Conservation (phyloP, 2,797 vertebrate species). For the Gallinago stenura region DNA sequence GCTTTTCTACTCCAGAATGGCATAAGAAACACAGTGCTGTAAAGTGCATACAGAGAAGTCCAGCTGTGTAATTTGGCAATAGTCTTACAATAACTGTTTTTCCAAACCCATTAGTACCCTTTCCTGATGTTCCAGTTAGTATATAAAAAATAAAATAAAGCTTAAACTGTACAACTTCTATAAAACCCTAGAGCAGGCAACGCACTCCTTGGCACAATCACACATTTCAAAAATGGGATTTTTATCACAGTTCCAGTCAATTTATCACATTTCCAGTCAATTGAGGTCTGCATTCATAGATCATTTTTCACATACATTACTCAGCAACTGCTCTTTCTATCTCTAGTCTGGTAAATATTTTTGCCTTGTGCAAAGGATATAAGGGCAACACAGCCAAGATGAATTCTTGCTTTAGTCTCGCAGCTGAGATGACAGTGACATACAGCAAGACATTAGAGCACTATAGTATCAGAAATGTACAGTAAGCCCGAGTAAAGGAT, state of each 20-base stretch:
- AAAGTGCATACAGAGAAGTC: neutral
- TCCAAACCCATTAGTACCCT: neutral
- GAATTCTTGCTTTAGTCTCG: neutral
- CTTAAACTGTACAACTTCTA: conserved; percentile 1
- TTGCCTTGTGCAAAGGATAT: conserved; percentile 33
- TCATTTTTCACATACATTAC: conserved; percentile 49
- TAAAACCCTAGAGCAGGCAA: conserved; percentile 12
- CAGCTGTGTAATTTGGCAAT: neutral
- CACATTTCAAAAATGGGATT: conserved; percentile 54
- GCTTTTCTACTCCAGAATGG: neutral
- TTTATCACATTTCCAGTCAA: conserved; percentile 30
- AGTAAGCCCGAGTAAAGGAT: neutral
- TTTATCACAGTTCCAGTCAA: conserved; percentile 24
- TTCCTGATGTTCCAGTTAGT: neutral
- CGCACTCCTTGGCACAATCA: neutral
- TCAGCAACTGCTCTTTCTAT: neutral
- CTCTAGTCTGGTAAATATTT: conserved; percentile 56
- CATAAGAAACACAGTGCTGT: neutral
- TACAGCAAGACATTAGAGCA: conserved; percentile 3
- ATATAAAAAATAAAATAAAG: conserved; percentile 23
- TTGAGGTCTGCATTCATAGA: conserved; percentile 39
- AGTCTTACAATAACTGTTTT: neutral
- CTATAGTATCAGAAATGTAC: neutral
- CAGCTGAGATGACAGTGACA: conserved; percentile 35
- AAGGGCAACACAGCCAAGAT: conserved; percentile 14